Percentiles rank a stretch among this genome's conserved stretches.
Conservation (phyloP, 2,888 invertebrate species). For the Aporophyla nigra region DNA sequence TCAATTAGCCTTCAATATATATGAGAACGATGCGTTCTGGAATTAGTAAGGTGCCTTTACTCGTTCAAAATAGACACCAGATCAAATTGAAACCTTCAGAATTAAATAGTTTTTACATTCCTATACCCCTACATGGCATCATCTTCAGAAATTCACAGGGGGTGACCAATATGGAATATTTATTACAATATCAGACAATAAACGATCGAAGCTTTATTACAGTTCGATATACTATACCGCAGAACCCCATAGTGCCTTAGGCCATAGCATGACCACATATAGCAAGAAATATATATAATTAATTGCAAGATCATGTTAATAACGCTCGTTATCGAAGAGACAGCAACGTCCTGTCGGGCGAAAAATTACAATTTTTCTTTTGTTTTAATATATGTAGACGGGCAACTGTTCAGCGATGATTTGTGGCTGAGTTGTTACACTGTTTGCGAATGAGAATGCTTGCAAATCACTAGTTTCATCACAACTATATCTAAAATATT, state of each 20-base stretch:
- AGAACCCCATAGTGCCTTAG: constrained; percentile 21
- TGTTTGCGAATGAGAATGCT: no score
- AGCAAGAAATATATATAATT: constrained; percentile 66
- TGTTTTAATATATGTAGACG: constrained; percentile 35
- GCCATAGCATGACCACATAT: constrained; percentile 23
- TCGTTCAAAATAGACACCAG: not conserved
- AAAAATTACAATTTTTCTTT: constrained; percentile 64
- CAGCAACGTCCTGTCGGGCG: constrained; percentile 72
- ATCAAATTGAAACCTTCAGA: not conserved
- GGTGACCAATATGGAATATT: constrained; percentile 34
- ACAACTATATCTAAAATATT: not conserved
- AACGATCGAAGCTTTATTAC: constrained; percentile 25
- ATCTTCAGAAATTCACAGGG: constrained; percentile 7
- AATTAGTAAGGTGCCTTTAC: not conserved
- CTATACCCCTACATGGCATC: constrained; percentile 9
- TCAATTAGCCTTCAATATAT: not conserved
- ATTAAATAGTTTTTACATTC: not conserved
- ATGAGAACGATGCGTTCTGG: not conserved
- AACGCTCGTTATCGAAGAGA: constrained; percentile 73
- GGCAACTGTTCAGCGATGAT: constrained; percentile 38
- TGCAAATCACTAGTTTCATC: not conserved
- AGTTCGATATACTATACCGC: constrained; percentile 3
- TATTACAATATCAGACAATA: constrained; percentile 20
- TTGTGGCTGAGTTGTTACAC: constrained; percentile 16
- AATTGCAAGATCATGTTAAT: constrained; percentile 77